Evolutionary conservation across 2,113 vertebrate genomes (phyloP).

Genomic region (Gambusia holbrooki): DNA sequence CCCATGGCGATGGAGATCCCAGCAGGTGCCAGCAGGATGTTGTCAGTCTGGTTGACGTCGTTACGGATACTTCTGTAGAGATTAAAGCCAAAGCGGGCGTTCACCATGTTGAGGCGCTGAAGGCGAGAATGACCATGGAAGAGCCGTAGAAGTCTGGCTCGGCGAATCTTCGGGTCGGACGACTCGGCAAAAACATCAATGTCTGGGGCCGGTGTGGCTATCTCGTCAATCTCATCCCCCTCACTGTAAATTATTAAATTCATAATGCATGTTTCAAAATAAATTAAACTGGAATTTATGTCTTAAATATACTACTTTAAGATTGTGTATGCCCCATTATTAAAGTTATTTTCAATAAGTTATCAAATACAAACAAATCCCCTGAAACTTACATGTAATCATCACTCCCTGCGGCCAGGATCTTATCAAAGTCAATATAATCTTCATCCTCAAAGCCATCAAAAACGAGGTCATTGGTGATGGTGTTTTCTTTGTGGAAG

Average conservation of each 20-base stretch:
- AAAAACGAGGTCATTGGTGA: conserved; percentile 88
- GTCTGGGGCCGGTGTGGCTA: conserved; percentile 76
- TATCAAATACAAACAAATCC: not conserved
- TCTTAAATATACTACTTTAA: not conserved
- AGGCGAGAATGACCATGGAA: conserved; percentile 91
- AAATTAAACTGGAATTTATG: not conserved
- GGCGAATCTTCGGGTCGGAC: conserved; percentile 79
- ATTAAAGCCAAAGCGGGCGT: conserved; percentile 89
- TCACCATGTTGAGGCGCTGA: conserved; percentile 91
- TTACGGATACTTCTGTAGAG: conserved; percentile 90
- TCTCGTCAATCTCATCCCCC: conserved; percentile 85
- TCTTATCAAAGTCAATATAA: conserved; percentile 90
- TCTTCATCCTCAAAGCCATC: conserved; percentile 88
- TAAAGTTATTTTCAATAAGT: not conserved
- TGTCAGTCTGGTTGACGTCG: conserved; percentile 82
- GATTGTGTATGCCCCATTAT: not conserved
- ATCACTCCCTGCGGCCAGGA: conserved; percentile 84
- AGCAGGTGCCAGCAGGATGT: conserved; percentile 92
- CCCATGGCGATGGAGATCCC: conserved; percentile 96
- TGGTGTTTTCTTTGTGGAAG: conserved; percentile 92
- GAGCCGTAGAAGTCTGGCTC: conserved; percentile 86
- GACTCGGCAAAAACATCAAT: conserved; percentile 82
- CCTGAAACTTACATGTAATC: conserved; percentile 76
- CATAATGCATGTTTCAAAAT: not conserved
- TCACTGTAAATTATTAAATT: conserved; percentile 62